phyloP scores from a whole-genome alignment of 1,140 invertebrate species.

The Orchesella cincta region DNA sequence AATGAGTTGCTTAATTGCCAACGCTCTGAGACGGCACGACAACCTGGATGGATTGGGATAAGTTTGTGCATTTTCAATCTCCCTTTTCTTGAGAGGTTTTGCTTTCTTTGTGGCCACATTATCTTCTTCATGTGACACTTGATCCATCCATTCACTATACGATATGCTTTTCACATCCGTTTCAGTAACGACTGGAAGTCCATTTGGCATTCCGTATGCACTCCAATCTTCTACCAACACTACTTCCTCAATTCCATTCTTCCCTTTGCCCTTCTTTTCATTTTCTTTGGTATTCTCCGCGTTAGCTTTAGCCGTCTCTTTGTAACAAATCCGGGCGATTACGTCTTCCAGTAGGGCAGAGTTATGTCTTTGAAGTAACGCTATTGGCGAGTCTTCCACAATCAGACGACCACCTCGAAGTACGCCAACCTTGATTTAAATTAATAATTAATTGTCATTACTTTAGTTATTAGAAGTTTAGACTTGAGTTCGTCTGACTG shows the following conservation, averaged over 20 bases:
- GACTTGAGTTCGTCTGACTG: background rate
- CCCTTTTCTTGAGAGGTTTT: slow-evolving; percentile 15
- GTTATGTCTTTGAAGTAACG: slow-evolving; percentile 21
- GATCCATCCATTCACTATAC: slow-evolving; percentile 29
- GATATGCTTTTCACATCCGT: slow-evolving; percentile 18
- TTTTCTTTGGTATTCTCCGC: background rate
- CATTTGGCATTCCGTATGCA: slow-evolving; percentile 9
- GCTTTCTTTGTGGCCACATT: slow-evolving; percentile 17
- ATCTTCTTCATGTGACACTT: slow-evolving; percentile 6
- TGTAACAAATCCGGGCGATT: slow-evolving; percentile 11
- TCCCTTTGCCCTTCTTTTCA: background rate
- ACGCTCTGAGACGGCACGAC: background rate
- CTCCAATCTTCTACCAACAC: slow-evolving; percentile 20
- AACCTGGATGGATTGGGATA: slow-evolving; percentile 10
- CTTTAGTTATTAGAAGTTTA: slow-evolving; percentile 2
- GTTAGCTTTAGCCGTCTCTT: slow-evolving; percentile 7
- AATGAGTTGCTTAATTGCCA: slow-evolving; percentile 16
- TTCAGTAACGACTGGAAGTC: background rate
- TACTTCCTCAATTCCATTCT: slow-evolving; percentile 27
- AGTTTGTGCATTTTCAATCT: background rate
- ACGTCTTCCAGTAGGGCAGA: slow-evolving; percentile 4
- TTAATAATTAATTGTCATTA: slow-evolving; percentile 2
- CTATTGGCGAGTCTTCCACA: slow-evolving; percentile 21
- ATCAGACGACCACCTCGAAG: slow-evolving; percentile 5
- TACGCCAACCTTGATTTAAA: slow-evolving; percentile 7